A percentile compares a stretch with the other conserved stretches of the same genome.
These are phyloP conservation scores for Sminthopsis crassicaudata DNA, from an alignment of 2,113 vertebrate genomes.

Conservation along the genomic window DNA sequence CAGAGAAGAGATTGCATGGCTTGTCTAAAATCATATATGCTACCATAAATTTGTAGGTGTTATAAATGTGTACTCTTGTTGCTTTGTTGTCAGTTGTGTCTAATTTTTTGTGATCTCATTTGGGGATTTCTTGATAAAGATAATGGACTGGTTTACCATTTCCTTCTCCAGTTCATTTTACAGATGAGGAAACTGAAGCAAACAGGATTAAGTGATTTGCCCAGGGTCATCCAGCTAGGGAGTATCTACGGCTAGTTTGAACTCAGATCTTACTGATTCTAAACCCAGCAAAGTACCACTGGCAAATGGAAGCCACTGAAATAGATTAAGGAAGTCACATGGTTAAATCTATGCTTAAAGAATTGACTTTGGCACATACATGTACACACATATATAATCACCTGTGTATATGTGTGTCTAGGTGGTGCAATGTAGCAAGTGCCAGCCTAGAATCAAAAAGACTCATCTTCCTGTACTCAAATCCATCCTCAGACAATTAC, in stretches of 20 bases:
- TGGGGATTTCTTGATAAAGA: neutral
- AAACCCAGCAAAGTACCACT: neutral
- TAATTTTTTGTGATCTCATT: neutral
- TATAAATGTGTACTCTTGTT: neutral
- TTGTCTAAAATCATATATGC: neutral
- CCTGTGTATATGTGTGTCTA: neutral
- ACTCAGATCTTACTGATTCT: neutral
- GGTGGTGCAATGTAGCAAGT: neutral
- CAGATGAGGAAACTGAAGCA: too few species aligned
- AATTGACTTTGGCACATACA: neutral
- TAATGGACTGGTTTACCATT: neutral
- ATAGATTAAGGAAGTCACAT: neutral
- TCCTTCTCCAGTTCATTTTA: too few species aligned
- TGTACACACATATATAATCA: neutral
- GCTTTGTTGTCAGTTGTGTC: neutral
- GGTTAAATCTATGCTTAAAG: neutral
- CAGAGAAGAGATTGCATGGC: neutral
- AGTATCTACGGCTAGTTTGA: neutral
- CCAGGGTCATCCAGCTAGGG: neutral
- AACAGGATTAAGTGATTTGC: too few species aligned
- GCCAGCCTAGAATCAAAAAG: neutral
- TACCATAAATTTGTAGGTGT: neutral
- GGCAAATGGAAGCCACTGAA: neutral
- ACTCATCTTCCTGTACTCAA: neutral
- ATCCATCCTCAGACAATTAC: neutral